Base-by-base conservation (phyloP, 2,797 vertebrate genomes). In the Hoplostethus mediterraneus region DNA sequence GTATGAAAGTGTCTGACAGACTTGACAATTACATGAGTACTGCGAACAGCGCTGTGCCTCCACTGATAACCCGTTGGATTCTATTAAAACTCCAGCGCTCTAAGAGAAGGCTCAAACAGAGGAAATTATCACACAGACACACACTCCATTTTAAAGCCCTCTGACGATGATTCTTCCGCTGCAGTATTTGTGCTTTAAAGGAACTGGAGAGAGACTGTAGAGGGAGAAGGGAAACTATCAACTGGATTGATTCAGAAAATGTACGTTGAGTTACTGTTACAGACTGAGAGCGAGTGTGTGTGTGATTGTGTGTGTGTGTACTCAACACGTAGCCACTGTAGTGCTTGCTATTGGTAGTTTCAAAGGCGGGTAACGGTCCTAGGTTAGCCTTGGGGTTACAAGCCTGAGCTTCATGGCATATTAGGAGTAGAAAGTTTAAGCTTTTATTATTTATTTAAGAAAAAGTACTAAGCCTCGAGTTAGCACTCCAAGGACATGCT, bases 21-120 rank as follows among this genome's bases (percentile, higher is more conserved):
- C 77, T 86, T 78, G 87, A 93, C 89, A 91, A 91, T 92, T 91
- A 91, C 87, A 90, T 56, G 79, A 87, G 82, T 73, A 73, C 73
- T 77, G 63, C 67, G 58, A 83, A 79, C 70, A 47, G 66, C 78
- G 17, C 73, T 72, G 86, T 16, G 78, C 77, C 79, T 79, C 65
- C 16, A 5, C 75, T 87, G 91, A 93, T 93, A 90, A 93, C 84
- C 89, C 77, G 76, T 81, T 63, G 75, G 67, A 87, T 91, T 90
- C 91, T 87, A 93, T 91, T 92, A 89, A 90, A 90, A 88, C 76
- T 80, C 67, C 68, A 25, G 82, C 77, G 73, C 79, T 91, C 85
- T 81, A 80, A 83, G 89, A 79, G 84, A 88, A 87, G 59, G 77
- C 83, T 90, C 67, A 79, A 86, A 91, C 61, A 79, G 78, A 85